These are phyloP conservation scores for Leptopilina syphax DNA, from an alignment of 2,888 invertebrate genomes.

Conservation along the genomic window DNA sequence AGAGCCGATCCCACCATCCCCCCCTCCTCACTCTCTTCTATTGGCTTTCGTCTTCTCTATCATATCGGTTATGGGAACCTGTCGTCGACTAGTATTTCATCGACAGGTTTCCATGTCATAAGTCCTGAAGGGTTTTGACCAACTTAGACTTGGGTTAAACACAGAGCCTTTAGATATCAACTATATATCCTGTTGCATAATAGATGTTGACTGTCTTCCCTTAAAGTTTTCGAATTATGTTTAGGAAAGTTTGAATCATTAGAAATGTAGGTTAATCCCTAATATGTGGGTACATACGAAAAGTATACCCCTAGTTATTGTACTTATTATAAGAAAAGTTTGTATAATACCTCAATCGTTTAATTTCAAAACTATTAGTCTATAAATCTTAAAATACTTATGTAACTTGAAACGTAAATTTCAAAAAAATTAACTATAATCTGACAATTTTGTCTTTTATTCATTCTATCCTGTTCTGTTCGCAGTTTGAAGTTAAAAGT, in stretches of 20 bases:
- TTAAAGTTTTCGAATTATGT: background rate
- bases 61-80: slow-evolving; percentile 9
- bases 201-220: background rate
- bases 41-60: slow-evolving; percentile 19
- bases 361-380: too few species aligned
- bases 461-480: too few species aligned
- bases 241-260: background rate
- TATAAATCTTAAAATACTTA: too few species aligned
- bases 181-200: background rate
- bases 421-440: too few species aligned
- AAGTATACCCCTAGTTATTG: too few species aligned
- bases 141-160: slow-evolving; percentile 1
- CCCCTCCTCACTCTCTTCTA: background rate
- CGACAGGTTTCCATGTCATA: background rate
- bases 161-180: background rate
- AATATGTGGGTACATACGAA: too few species aligned
- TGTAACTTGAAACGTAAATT: too few species aligned
- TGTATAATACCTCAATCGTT: too few species aligned
- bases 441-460: too few species aligned
- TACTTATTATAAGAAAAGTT: too few species aligned
- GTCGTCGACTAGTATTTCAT: slow-evolving; percentile 13
- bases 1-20: background rate
- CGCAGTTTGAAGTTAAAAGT: too few species aligned
- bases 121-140: slow-evolving; percentile 22
- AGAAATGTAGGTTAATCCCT: too few species aligned